Base-by-base conservation (phyloP, 2,888 invertebrate species). In the Dynastes hyllus region DNA sequence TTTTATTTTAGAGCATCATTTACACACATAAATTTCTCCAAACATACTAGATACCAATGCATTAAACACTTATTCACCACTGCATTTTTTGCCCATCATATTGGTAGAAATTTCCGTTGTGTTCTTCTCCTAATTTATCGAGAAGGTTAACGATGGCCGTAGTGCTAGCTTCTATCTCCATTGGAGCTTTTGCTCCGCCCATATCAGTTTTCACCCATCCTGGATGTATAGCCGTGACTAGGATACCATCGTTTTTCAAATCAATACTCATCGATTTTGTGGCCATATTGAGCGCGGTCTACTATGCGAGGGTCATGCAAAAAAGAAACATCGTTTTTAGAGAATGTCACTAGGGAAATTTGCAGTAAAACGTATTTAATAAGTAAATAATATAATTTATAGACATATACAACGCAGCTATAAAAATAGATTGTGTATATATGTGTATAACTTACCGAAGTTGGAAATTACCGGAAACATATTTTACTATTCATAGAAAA, bases 121-220 rank as follows among this genome's bases (percentile, higher is more conserved):
- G 92, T 5, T 89, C 86, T 81, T 93, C 92, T 37, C 91, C 90
- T 5, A 97, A 89, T 1, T 89, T 90, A 55, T 89, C 86, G 63
- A 97, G 88, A 2, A 95, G 93, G 5, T 92, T 88, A 22, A 97
- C 88, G 79, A 97, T 93, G 22, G 91, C 91, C 0, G 86, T 86
- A 4, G 94, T 92, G 86, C 95, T 94, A 1, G 92, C 91, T 32
- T 93, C 92, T 1, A 95, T 90, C 75, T 94, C 93, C 50, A 97
- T 89, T 0, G 94, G 94, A 0, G 97, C 97, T 82, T 92, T 93
- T 55, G 91, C 88, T 3, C 97, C 97, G 3, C 97, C 97, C 95
- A 97, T 94, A 82, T 94, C 94, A 0, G 97, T 98, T 87, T 93
- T 93, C 6, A 97, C 96, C 97, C 97, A 97, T 1, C 97, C 97